These are phyloP conservation scores for Pseudochirops cupreus DNA, from an alignment of 2,797 vertebrate genomes.

Conservation along the genomic window DNA sequence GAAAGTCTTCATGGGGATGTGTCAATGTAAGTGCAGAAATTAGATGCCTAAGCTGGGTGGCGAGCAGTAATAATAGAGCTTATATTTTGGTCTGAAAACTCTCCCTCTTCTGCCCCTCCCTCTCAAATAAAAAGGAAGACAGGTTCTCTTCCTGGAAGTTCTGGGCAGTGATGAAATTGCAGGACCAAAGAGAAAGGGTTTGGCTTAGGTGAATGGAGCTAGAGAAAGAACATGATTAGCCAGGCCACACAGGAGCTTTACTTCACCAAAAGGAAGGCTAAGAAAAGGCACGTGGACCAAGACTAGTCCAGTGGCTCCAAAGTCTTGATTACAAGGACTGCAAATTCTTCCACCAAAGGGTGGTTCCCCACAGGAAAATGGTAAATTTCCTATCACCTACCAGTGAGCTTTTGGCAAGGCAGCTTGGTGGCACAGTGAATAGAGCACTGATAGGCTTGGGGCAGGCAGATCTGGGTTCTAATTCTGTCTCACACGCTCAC, in stretches of 20 bases:
- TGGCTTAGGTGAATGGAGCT: no score
- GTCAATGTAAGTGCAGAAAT: background rate
- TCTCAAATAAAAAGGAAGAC: background rate
- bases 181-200: background rate
- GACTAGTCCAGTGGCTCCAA: background rate
- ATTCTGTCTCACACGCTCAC: background rate
- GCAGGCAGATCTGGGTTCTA: background rate
- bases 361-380: background rate
- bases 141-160: background rate
- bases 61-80: background rate
- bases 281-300: background rate
- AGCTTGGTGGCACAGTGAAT: background rate
- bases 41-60: background rate
- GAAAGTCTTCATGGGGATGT: background rate
- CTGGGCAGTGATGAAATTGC: background rate
- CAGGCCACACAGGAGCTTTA: background rate
- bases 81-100: background rate
- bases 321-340: background rate
- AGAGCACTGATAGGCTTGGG: background rate
- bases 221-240: background rate
- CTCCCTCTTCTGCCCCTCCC: background rate
- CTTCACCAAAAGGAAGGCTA: background rate
- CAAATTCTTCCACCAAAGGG: background rate
- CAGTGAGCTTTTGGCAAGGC: background rate
- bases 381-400: background rate